These are phyloP conservation scores for Pseudois nayaur DNA, from an alignment of 2,113 vertebrate genomes.

Conservation along the genomic window DNA sequence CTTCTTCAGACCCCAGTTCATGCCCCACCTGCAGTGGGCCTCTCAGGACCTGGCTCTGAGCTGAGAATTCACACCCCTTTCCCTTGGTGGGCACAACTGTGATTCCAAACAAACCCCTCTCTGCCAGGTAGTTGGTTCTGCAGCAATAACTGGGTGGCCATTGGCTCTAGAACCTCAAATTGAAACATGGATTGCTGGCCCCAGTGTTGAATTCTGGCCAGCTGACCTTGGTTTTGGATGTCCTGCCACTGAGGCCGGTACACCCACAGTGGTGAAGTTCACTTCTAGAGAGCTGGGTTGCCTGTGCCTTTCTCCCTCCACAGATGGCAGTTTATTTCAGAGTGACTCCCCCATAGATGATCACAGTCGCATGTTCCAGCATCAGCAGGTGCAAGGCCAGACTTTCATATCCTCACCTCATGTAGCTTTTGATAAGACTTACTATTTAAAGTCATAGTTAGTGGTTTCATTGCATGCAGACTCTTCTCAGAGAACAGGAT, in stretches of 20 bases:
- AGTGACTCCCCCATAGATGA: background rate
- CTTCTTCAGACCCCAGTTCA: background rate
- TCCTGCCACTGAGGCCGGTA: background rate
- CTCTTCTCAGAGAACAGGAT: constrained; percentile 5
- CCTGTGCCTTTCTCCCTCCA: background rate
- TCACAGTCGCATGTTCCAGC: background rate
- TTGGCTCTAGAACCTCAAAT: background rate
- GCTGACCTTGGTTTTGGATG: background rate
- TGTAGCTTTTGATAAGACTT: background rate
- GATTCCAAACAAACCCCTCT: background rate
- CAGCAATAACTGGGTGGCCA: background rate
- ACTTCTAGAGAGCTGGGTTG: background rate
- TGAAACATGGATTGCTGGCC: background rate
- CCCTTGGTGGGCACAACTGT: background rate
- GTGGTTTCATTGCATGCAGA: background rate
- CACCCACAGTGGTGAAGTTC: background rate
- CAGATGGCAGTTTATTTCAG: background rate
- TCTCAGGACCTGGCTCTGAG: background rate
- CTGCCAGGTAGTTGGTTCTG: background rate
- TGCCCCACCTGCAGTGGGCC: background rate
- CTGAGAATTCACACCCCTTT: background rate
- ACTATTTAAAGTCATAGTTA: background rate
- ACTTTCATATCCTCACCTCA: background rate
- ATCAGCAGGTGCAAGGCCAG: background rate
- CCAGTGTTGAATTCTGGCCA: background rate